phyloP scores from a whole-genome alignment of 2,888 invertebrate genomes.

The Mesochorus sp. region DNA sequence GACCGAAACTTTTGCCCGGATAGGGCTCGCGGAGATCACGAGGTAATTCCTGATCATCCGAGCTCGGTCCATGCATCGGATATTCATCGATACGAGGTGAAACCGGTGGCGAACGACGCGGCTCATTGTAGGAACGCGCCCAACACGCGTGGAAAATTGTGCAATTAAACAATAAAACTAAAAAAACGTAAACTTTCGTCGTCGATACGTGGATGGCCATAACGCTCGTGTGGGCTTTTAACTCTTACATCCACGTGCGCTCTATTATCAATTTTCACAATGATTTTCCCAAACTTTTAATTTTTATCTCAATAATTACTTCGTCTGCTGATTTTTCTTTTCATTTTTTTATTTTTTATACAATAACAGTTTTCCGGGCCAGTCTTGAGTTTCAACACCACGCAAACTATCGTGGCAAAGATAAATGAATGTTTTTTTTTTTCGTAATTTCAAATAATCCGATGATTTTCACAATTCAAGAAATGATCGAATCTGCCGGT shows the following conservation, averaged over 20 bases:
- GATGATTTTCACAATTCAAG: background rate
- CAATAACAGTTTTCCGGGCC: too few relatives aligned
- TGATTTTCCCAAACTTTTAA: background rate
- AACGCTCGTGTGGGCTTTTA: background rate
- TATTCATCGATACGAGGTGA: constrained; percentile 60
- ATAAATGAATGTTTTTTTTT: too few relatives aligned
- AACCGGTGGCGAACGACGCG: constrained; percentile 30
- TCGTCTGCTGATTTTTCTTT: background rate
- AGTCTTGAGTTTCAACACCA: too few relatives aligned
- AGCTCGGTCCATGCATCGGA: constrained; percentile 71
- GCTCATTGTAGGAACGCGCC: constrained; percentile 60
- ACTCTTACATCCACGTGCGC: background rate
- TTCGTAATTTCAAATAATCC: background rate
- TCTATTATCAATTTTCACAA: background rate
- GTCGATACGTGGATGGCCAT: constrained; percentile 35
- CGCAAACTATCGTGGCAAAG: too few relatives aligned
- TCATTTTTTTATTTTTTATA: too few relatives aligned
- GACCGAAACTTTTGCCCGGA: constrained; percentile 85
- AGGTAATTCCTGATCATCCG: constrained; percentile 72
- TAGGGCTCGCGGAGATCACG: constrained; percentile 76
- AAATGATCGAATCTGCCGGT: background rate
- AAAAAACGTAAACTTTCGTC: constrained; percentile 44
- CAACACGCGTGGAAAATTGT: constrained; percentile 41
- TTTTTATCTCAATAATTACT: too few relatives aligned
- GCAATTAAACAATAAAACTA: constrained; percentile 31